phyloP scores from a whole-genome alignment of 2,797 vertebrate species.

The Emys orbicularis region DNA sequence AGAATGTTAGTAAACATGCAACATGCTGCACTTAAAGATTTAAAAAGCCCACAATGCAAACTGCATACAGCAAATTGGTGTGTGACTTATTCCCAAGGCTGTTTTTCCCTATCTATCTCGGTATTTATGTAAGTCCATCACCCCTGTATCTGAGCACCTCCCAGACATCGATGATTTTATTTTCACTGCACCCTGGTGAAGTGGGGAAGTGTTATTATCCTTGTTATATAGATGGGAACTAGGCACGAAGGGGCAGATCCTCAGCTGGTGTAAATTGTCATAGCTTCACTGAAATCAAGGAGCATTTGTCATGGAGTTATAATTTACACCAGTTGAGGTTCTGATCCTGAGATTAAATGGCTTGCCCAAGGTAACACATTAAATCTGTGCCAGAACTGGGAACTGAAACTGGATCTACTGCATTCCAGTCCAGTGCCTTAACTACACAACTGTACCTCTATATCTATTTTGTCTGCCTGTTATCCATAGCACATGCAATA shows the following conservation, averaged over 20 bases:
- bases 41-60: not conserved
- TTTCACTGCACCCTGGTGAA: not conserved
- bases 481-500: fast-evolving
- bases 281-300: not conserved
- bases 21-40: slow-evolving; percentile 9
- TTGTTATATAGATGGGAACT: not conserved
- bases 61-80: not conserved
- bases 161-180: not conserved
- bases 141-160: not conserved
- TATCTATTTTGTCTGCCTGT: slow-evolving; percentile 22
- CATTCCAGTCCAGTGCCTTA: not conserved
- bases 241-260: not conserved
- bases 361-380: not conserved
- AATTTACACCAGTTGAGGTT: not conserved
- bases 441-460: not conserved
- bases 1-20: not conserved
- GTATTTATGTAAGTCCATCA: not conserved
- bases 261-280: not conserved
- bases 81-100: not conserved
- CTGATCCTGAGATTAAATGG: not conserved
- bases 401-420: fast-evolving
- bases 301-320: not conserved
- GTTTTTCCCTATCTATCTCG: not conserved
- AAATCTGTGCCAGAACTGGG: not conserved
- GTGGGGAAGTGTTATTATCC: not conserved